Evolutionary conservation across 2,888 invertebrate genomes (phyloP), one percentile per base, ranked within the genome.

Genomic region (Panopea generosa): DNA sequence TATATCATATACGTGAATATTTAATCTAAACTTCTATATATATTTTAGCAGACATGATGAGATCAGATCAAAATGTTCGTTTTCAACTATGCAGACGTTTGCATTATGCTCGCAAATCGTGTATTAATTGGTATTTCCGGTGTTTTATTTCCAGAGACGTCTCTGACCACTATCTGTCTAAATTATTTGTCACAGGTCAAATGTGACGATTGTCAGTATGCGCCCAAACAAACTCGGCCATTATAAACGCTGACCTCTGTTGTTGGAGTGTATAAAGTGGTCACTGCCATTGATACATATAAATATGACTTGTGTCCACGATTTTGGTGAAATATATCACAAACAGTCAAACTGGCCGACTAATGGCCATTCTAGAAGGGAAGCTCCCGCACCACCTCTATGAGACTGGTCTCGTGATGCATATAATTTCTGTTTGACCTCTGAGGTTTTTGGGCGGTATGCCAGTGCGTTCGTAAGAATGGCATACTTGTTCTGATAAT

Each of bases 401-500:
- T 63, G 43, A 27, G 73, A 67, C 56, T 62, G 62, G 57, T 67
- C 62, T 62, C 67, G 67, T 53, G 67, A 22, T 14, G 59, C 67
- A 45, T 57, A 62, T 57, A 62, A 33, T 73, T 56, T 57, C 22
- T 22, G 43, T 69, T 61, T 80, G 75, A 80, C 75, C 79, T 66
- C 57, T 59, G 60, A 59, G 62, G 77, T 66, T 72, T 53, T 33
- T 33, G 62, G 72, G 79, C 72, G 69, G 68, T 55, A 59, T 72
- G 79, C 75, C 79, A 74, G 62, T 61, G 6, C 4, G 63, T 62
- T 65, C 24, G 59, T 38, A 69, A 72, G 73, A 73, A 73, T 61
- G 61, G 57, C 43, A 43, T 43, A 38, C 69, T 77, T 73, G 73
- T 77, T 77, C 45, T 38, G 33, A 52, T 80, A 76, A 80, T 80